Conservation (phyloP, 2,113 vertebrate species). For the Corvus moneduloides region DNA sequence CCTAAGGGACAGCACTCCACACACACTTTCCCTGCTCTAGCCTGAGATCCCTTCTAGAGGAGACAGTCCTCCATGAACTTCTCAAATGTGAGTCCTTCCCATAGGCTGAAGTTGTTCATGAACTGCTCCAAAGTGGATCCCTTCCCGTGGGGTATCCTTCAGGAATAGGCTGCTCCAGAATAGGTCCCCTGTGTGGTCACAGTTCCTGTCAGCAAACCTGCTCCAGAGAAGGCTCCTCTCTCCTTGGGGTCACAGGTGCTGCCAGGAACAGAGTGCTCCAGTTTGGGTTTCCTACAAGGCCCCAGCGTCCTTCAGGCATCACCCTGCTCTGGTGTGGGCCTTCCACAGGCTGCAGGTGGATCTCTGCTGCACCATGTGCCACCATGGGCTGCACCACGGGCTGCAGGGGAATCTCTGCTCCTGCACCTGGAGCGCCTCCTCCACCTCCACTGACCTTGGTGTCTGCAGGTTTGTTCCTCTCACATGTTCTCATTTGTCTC, state of each 20-base stretch:
- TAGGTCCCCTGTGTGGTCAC: neutral
- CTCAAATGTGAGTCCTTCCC: neutral
- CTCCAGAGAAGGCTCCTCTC: neutral
- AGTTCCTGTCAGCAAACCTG: neutral
- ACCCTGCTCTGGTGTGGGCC: neutral
- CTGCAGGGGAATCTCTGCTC: neutral
- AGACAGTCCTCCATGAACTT: neutral
- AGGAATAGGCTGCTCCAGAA: neutral
- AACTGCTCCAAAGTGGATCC: neutral
- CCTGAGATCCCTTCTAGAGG: neutral
- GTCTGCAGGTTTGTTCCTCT: neutral
- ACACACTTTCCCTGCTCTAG: neutral
- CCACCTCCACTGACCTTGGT: neutral
- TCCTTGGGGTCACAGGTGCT: neutral
- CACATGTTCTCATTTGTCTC: neutral
- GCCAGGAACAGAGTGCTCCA: neutral
- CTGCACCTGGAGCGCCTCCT: rapidly evolving
- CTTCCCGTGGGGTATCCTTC: neutral
- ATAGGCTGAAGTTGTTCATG: neutral
- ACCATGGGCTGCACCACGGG: rapidly evolving
- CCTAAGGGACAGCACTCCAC: neutral
- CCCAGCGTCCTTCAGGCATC: neutral
- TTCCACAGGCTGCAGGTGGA: neutral
- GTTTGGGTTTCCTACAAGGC: neutral
- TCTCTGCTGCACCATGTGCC: neutral